Evolutionary conservation across 2,888 invertebrate species (phyloP), one percentile per base, ranked within the genome.

Genomic region (Orchestes rusci): DNA sequence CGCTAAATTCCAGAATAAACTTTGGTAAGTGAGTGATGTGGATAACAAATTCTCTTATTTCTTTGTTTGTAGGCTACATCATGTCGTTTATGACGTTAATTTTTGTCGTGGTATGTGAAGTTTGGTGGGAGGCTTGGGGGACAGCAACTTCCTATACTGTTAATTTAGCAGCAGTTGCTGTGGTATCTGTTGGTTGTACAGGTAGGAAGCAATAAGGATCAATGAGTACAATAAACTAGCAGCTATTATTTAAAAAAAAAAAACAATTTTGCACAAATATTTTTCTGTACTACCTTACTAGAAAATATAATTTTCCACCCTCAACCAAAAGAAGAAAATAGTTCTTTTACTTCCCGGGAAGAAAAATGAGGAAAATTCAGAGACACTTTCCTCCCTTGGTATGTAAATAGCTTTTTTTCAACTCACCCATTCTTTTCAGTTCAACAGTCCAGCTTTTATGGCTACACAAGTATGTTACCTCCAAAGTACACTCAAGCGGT

Each of bases 401-500:
- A n/a, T n/a, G n/a, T n/a, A n/a, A n/a, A n/a, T n/a, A n/a, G n/a
- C n/a, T n/a, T n/a, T n/a, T n/a, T n/a, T n/a, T n/a, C n/a, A n/a
- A n/a, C n/a, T n/a, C n/a, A n/a, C n/a, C n/a, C n/a, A n/a, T n/a
- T n/a, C n/a, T n/a, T 64, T 62, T 31, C 61, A 74, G 84, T 93
- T 45, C 93, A 93, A 67, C 93, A 93, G 65, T 91, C 91, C 1
- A 92, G 92, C 61, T 93, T 92, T 69, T 93, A 93, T 64, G 93
- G 93, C 2, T 92, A 90, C 65, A 89, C 92, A 1, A 90, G 91
- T 48, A 92, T 92, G 80, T 71, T 93, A 50, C 93, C 93, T 16
- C 82, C 85, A 51, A 73, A 84, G 52, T 93, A 92, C 61, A 93
- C 92, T 0, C 92, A 93, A 67, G 92, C 93, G 20, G 90, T 93